phyloP scores from a whole-genome alignment of 2,113 vertebrate genomes.

The Procavia capensis region DNA sequence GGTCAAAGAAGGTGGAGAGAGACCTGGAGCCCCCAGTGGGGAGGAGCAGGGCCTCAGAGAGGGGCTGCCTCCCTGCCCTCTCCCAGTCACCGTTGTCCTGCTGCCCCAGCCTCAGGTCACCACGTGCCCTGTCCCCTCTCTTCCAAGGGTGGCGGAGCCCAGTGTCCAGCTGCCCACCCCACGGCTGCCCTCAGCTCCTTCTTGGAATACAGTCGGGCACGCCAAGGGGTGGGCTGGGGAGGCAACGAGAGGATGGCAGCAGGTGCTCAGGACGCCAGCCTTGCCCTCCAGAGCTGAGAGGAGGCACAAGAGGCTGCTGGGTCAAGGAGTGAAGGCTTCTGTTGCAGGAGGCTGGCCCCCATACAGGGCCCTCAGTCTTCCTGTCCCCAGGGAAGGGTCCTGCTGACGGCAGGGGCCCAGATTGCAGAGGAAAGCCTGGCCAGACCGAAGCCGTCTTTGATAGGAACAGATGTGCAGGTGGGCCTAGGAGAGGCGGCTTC shows the following conservation, averaged over 20 bases:
- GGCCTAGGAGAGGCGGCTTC: background rate
- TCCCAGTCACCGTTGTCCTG: background rate
- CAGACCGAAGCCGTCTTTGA: background rate
- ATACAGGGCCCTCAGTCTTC: background rate
- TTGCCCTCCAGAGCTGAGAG: background rate
- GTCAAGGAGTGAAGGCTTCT: background rate
- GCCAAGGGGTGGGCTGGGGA: background rate
- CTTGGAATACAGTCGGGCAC: background rate
- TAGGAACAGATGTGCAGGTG: background rate
- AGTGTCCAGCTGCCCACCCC: background rate
- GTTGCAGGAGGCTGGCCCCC: background rate
- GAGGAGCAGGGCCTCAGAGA: background rate
- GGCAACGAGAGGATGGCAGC: background rate
- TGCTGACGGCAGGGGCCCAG: background rate
- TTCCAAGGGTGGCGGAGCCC: background rate
- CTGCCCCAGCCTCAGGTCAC: background rate
- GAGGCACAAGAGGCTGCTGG: background rate
- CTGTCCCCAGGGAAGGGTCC: background rate
- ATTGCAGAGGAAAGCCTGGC: fast-evolving
- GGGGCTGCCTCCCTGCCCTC: background rate
- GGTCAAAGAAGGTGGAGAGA: background rate
- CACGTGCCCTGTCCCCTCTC: background rate
- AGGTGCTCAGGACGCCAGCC: background rate
- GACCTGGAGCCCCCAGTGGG: background rate
- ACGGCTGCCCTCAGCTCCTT: background rate